Percentiles rank a stretch among this genome's conserved stretches.
Evolutionary conservation across 1,140 invertebrate genomes (phyloP).

Genomic region (Zaprionus lachaisei): DNA sequence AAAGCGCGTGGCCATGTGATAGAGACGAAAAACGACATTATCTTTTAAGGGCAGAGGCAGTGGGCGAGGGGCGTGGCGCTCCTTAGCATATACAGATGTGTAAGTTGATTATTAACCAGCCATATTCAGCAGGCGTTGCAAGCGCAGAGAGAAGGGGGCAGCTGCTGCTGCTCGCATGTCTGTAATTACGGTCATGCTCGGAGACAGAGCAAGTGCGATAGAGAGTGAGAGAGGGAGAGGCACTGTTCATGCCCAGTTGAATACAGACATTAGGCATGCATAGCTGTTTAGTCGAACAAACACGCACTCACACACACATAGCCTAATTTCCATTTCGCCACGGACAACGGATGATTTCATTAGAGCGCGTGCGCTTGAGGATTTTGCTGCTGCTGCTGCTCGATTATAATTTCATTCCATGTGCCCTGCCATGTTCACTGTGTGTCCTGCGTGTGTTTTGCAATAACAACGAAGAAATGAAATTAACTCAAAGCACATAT

Average conservation of each 20-base stretch:
- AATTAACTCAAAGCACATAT: slow-evolving; percentile 78
- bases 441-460: slow-evolving; percentile 67
- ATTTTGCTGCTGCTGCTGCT: slow-evolving; percentile 60
- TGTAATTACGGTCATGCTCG: slow-evolving; percentile 69
- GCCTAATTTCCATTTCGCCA: slow-evolving; percentile 27
- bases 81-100: slow-evolving; percentile 53
- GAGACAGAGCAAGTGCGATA: slow-evolving; percentile 22
- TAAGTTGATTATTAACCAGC: slow-evolving; percentile 76
- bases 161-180: slow-evolving; percentile 40
- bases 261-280: slow-evolving; percentile 80
- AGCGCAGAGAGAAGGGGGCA: not conserved
- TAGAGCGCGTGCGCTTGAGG: slow-evolving; percentile 63
- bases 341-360: slow-evolving; percentile 56
- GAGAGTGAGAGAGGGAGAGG: not conserved
- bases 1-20: slow-evolving; percentile 72
- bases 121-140: slow-evolving; percentile 27
- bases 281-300: slow-evolving; percentile 65
- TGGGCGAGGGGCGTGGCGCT: slow-evolving; percentile 12
- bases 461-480: slow-evolving; percentile 78
- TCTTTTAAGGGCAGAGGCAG: slow-evolving; percentile 19
- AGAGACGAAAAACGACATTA: slow-evolving; percentile 64
- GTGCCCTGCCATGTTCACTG: slow-evolving; percentile 40
- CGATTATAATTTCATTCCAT: slow-evolving; percentile 75
- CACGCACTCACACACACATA: slow-evolving; percentile 29
- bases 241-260: slow-evolving; percentile 71